These are phyloP conservation scores for Paramisgurnus dabryanus DNA, from an alignment of 2,113 vertebrate species.

Conservation along the genomic window DNA sequence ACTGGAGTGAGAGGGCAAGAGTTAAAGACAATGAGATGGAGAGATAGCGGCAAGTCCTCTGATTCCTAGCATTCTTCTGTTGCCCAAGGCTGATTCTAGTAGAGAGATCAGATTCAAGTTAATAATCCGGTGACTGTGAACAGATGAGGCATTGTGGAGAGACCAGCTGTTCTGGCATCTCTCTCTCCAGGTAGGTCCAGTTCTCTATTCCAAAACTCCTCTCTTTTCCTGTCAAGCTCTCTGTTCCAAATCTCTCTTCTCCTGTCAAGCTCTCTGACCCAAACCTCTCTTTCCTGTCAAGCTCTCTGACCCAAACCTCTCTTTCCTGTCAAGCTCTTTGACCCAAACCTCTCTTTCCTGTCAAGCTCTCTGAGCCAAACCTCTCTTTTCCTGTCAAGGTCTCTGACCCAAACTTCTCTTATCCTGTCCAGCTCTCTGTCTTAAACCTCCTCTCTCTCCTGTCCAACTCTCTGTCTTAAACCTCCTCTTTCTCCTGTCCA, in stretches of 20 bases:
- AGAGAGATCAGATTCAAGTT: constrained; percentile 48
- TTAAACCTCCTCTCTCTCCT: no score
- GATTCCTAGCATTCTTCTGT: constrained; percentile 50
- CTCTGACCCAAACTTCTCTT: no score
- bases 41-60: constrained; percentile 35
- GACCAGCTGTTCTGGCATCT: constrained; percentile 30
- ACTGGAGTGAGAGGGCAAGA: constrained; percentile 3
- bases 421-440: no score
- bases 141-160: constrained; percentile 46
- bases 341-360: no score
- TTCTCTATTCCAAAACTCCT: neutral
- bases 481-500: no score
- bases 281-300: neutral
- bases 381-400: no score
- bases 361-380: no score
- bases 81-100: constrained; percentile 39
- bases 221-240: neutral
- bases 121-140: constrained; percentile 27
- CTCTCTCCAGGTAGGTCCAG: neutral
- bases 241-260: no score
- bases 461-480: no score
- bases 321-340: neutral
- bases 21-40: constrained; percentile 6
- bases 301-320: no score
- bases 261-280: constrained; percentile 8